phyloP scores from a whole-genome alignment of 2,113 vertebrate genomes.

The Okapia johnstoni region DNA sequence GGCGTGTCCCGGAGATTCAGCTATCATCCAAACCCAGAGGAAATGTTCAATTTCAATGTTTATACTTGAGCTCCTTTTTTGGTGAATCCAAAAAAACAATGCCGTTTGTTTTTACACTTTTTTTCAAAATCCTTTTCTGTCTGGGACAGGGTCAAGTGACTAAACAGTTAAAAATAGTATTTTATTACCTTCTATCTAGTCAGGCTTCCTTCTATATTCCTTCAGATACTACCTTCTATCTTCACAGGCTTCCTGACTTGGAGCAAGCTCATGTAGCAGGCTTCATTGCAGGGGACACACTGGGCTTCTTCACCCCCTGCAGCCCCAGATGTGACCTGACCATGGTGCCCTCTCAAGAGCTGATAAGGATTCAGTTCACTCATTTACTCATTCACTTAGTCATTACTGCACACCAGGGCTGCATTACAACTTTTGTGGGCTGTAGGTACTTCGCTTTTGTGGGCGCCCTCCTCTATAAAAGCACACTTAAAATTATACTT shows the following conservation, averaged over 20 bases:
- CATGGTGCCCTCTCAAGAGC: neutral
- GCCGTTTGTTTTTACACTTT: neutral
- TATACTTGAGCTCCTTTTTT: neutral
- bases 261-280: neutral
- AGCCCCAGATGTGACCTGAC: neutral
- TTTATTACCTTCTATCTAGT: neutral
- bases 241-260: neutral
- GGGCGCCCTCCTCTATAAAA: neutral
- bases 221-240: neutral
- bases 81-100: neutral
- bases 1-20: neutral
- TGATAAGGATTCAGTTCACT: neutral
- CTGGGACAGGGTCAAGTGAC: neutral
- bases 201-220: neutral
- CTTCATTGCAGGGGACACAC: neutral
- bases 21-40: neutral
- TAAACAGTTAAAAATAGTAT: neutral
- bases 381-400: neutral
- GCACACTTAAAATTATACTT: neutral
- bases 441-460: neutral
- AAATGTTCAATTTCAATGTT: neutral
- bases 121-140: neutral
- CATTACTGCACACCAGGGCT: neutral
- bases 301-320: neutral
- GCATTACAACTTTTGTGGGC: neutral